phyloP scores from a whole-genome alignment of 2,797 vertebrate genomes.

The Oceanodroma leucorhoa region DNA sequence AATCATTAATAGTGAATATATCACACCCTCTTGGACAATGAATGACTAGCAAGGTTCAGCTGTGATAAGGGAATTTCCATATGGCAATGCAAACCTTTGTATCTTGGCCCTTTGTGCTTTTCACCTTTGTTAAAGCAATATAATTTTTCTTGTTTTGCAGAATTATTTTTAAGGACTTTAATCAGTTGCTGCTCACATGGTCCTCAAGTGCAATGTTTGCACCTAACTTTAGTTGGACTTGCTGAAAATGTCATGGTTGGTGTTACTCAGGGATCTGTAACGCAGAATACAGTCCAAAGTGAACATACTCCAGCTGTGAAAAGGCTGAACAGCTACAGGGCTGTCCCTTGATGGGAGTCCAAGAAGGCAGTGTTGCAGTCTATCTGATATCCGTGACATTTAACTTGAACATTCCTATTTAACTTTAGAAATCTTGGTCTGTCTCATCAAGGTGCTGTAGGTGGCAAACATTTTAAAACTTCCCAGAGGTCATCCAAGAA shows the following conservation, averaged over 20 bases:
- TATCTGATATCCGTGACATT: constrained; percentile 50
- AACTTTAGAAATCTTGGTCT: constrained; percentile 44
- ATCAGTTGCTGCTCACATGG: not conserved
- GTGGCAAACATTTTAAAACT: not conserved
- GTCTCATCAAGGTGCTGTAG: not conserved
- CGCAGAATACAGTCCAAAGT: not conserved
- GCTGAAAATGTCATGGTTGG: not conserved
- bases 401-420: constrained; percentile 30
- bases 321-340: constrained; percentile 11
- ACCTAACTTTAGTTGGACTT: not conserved
- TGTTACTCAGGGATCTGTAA: not conserved
- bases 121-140: not conserved
- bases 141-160: not conserved
- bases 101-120: not conserved
- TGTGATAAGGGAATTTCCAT: not conserved
- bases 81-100: not conserved
- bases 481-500: constrained; percentile 4
- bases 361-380: not conserved
- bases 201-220: not conserved
- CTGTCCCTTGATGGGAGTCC: not conserved
- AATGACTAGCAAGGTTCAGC: not conserved
- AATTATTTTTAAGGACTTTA: not conserved
- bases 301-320: not conserved
- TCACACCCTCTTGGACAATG: not conserved
- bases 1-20: not conserved